Evolutionary conservation across 2,797 vertebrate species (phyloP).

Genomic region (Cryptoprocta ferox): DNA sequence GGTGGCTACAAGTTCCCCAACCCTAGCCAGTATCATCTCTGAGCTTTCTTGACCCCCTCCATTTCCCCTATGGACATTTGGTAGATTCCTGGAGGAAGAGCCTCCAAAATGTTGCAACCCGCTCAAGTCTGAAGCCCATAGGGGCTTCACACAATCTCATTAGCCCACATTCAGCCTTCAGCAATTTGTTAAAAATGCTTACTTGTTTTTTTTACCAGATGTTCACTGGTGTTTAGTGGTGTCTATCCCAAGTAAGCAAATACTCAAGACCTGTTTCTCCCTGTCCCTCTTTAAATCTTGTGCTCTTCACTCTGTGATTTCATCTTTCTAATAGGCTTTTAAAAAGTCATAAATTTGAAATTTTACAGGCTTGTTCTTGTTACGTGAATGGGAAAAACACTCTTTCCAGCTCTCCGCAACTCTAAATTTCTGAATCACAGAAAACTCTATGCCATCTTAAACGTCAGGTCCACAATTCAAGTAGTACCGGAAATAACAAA

Average conservation of each 20-base stretch:
- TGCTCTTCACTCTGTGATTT: not conserved
- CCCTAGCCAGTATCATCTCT: not conserved
- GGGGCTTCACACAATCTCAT: not conserved
- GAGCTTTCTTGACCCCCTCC: not conserved
- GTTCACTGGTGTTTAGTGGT: not conserved
- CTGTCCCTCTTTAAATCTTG: not conserved
- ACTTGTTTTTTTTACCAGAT: not conserved
- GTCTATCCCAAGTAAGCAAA: not conserved
- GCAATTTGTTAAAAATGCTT: not conserved
- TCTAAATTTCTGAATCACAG: not conserved
- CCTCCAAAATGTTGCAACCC: too few species aligned
- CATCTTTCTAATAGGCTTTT: not conserved
- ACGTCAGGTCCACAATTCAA: not conserved
- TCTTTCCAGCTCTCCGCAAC: not conserved
- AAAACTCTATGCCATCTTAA: not conserved
- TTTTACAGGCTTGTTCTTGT: not conserved
- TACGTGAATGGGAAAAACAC: fast-evolving
- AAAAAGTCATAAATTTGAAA: not conserved
- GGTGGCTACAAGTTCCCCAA: not conserved
- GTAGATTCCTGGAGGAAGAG: not conserved
- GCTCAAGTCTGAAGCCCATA: not conserved
- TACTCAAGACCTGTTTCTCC: not conserved
- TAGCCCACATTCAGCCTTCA: not conserved
- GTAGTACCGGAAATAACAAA: fast-evolving
- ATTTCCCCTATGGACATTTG: not conserved